A percentile compares a stretch with the other conserved stretches of the same genome.
These are phyloP conservation scores for Poicephalus gulielmi DNA, from an alignment of 2,113 vertebrate species.

Conservation along the genomic window DNA sequence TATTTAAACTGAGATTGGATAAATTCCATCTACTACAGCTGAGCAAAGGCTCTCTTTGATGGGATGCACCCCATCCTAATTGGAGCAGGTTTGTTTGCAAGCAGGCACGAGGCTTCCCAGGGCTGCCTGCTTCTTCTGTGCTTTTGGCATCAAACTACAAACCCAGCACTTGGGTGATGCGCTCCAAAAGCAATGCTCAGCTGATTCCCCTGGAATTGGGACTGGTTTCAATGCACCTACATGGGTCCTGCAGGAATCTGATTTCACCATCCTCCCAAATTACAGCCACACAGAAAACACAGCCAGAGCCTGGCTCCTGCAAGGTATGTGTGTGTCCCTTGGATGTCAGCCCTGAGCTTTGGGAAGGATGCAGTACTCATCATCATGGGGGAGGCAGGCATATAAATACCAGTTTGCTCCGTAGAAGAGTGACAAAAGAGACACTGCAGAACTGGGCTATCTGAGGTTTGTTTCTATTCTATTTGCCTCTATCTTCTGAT, in stretches of 20 bases:
- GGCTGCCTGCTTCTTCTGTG: not conserved
- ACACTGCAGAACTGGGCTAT: fast-evolving
- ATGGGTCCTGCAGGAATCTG: fast-evolving
- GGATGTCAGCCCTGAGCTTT: not conserved
- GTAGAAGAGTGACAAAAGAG: fast-evolving
- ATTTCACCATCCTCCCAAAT: fast-evolving
- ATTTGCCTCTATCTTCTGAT: not conserved
- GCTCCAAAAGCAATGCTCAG: not conserved
- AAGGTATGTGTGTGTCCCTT: fast-evolving
- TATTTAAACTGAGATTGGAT: not conserved
- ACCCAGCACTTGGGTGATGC: not conserved
- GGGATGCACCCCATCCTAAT: not conserved
- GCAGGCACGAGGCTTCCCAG: fast-evolving
- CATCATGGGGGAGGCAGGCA: not conserved
- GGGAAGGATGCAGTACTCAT: not conserved
- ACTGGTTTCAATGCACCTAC: fast-evolving
- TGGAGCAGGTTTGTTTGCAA: too few relatives aligned
- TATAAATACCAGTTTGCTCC: not conserved
- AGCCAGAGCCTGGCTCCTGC: not conserved
- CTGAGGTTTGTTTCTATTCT: not conserved
- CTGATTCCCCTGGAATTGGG: not conserved
- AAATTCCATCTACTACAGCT: not conserved
- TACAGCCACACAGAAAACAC: fast-evolving
- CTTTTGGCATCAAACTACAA: not conserved
- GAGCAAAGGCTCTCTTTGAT: not conserved